Percentiles rank a stretch among this genome's conserved stretches.
Evolutionary conservation across 2,113 vertebrate genomes (phyloP).

Genomic region (Syngnathus typhle): DNA sequence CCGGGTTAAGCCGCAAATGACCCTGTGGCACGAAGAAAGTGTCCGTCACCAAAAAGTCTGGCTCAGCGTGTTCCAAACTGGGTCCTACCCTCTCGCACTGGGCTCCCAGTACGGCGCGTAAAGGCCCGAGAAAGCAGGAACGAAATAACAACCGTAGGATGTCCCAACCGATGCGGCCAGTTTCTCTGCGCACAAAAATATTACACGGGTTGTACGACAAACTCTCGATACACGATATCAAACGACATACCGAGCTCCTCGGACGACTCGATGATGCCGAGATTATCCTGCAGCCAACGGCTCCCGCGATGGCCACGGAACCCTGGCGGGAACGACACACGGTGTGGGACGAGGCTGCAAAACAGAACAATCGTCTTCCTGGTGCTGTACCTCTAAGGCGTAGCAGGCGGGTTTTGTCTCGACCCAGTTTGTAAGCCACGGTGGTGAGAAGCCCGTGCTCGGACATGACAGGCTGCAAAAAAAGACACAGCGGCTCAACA

Average conservation of each 20-base stretch:
- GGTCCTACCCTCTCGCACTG: constrained; percentile 84
- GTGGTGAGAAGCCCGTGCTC: constrained; percentile 93
- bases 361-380: neutral
- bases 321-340: constrained; percentile 67
- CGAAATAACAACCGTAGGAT: constrained; percentile 93
- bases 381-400: constrained; percentile 79
- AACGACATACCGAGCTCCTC: constrained; percentile 81
- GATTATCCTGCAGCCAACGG: constrained; percentile 94
- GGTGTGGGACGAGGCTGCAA: neutral
- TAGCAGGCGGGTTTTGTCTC: constrained; percentile 82
- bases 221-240: neutral
- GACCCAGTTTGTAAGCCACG: constrained; percentile 88
- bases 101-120: constrained; percentile 96
- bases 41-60: no score
- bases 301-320: constrained; percentile 94
- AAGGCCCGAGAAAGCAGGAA: constrained; percentile 91
- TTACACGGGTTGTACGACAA: neutral
- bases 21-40: constrained; percentile 63
- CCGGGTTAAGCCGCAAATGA: constrained; percentile 93
- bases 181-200: constrained; percentile 71
- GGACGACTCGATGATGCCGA: constrained; percentile 82
- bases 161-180: constrained; percentile 84
- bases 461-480: constrained; percentile 81
- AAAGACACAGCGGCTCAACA: neutral
- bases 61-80: neutral